phyloP scores from a whole-genome alignment of 2,113 vertebrate genomes.

The Benitochromis conjunctus region DNA sequence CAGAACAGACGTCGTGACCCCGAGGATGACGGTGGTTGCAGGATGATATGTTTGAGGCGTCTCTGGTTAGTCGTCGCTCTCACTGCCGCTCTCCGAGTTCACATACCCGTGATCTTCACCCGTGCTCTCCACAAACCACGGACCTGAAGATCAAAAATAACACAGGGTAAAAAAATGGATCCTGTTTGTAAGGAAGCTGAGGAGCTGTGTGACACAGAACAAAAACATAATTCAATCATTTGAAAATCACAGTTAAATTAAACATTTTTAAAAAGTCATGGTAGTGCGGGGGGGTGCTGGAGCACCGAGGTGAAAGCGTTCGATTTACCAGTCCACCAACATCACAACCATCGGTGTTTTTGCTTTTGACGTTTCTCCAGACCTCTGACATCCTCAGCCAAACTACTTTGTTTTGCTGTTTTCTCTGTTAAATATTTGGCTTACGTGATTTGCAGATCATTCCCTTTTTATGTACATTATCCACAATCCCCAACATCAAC shows the following conservation, averaged over 20 bases:
- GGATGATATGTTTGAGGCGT: not conserved
- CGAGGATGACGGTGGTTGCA: accelerated
- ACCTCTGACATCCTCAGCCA: not conserved
- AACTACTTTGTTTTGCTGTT: not conserved
- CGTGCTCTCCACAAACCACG: constrained; percentile 32
- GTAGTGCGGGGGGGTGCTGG: accelerated
- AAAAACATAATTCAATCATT: not conserved
- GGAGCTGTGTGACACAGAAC: not conserved
- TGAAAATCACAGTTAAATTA: not conserved
- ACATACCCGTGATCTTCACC: constrained; percentile 42
- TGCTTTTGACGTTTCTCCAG: not conserved
- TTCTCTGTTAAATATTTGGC: not conserved
- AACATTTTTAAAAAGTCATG: not conserved
- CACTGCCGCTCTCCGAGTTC: constrained; percentile 42
- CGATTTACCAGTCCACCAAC: not conserved
- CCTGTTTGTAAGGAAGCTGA: not conserved
- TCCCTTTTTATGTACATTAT: not conserved
- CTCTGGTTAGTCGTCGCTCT: constrained; percentile 41
- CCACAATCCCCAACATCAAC: not conserved
- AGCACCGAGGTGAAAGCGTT: not conserved
- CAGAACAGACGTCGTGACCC: not conserved
- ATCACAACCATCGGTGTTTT: accelerated
- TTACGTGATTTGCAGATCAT: not conserved
- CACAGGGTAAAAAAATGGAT: not conserved
- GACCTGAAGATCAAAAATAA: constrained; percentile 12